Evolutionary conservation across 2,113 vertebrate species (phyloP).

Genomic region (Caretta caretta): DNA sequence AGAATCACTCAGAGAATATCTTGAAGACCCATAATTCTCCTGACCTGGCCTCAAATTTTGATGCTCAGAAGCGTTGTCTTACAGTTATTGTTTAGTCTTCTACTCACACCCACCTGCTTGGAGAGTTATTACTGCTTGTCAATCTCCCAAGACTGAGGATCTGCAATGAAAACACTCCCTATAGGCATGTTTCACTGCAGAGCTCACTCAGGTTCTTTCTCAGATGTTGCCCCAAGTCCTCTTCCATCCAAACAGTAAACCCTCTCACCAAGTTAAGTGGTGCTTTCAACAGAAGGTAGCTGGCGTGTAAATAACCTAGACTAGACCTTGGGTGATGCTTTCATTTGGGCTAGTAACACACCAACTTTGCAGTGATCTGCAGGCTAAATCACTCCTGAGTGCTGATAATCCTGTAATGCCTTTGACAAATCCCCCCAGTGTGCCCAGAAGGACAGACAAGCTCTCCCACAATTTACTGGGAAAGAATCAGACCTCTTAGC

Average conservation of each 20-base stretch:
- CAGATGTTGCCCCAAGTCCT: background rate
- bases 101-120: background rate
- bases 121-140: background rate
- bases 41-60: background rate
- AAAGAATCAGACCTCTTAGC: background rate
- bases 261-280: background rate
- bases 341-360: background rate
- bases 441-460: background rate
- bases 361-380: background rate
- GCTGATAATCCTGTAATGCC: background rate
- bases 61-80: background rate
- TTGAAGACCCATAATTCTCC: background rate
- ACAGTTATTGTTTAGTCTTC: background rate
- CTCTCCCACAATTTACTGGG: background rate
- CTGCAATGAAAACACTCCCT: background rate
- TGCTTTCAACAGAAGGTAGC: background rate
- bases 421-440: background rate
- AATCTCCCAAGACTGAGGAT: conserved; percentile 4
- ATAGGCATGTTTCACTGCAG: background rate
- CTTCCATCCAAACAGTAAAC: background rate
- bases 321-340: background rate
- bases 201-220: background rate
- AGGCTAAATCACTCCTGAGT: accelerated
- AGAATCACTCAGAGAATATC: background rate
- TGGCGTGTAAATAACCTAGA: background rate